Percentiles rank a stretch among this genome's conserved stretches.
Evolutionary conservation across 2,113 vertebrate genomes (phyloP).

Genomic region (Cochlearius cochlearius): DNA sequence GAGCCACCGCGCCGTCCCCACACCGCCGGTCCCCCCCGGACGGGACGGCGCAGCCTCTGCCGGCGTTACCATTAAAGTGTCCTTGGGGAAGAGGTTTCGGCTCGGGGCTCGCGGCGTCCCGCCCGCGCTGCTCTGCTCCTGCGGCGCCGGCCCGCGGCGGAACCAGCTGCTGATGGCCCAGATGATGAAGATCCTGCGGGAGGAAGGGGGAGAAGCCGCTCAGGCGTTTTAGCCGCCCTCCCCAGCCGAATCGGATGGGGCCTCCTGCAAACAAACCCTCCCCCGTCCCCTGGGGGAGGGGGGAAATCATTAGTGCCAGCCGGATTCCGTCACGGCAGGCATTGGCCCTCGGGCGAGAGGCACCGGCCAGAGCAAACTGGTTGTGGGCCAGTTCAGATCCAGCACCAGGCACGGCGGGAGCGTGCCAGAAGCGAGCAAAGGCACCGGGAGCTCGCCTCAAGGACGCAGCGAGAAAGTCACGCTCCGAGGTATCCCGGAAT

Average conservation of each 20-base stretch:
- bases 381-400: neutral
- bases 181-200: slow-evolving; percentile 90
- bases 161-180: slow-evolving; percentile 99
- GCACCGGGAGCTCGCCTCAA: neutral
- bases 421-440: rapidly evolving
- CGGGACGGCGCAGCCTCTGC: rapidly evolving
- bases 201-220: neutral
- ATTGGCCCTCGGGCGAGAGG: neutral
- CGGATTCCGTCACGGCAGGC: neutral
- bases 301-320: rapidly evolving
- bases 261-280: neutral
- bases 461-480: neutral
- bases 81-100: slow-evolving; percentile 94
- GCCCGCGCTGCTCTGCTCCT: slow-evolving; percentile 82
- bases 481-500: rapidly evolving
- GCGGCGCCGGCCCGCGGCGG: slow-evolving; percentile 86
- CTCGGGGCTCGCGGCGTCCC: slow-evolving; percentile 86
- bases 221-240: neutral
- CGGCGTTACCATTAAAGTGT: slow-evolving; percentile 89
- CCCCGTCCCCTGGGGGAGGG: neutral
- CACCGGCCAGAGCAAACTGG: neutral
- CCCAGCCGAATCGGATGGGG: neutral
- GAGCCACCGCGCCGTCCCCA: neutral
- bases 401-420: rapidly evolving
- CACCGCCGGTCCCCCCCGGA: neutral